Conservation (phyloP, 1,140 invertebrate species). For the Drosophila aff. region DNA sequence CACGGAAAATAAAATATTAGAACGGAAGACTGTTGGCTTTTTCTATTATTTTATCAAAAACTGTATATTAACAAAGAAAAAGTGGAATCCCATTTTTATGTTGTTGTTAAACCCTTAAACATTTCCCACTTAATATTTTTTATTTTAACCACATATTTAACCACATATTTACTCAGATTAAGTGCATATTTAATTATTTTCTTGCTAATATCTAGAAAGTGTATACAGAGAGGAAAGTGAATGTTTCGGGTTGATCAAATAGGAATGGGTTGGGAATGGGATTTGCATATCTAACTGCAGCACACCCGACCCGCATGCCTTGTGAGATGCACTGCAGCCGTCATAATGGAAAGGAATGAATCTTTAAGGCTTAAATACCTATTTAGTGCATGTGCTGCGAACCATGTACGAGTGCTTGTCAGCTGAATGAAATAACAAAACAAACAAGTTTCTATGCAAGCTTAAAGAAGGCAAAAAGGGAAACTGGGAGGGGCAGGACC, state of each 20-base stretch:
- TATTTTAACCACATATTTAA: no score
- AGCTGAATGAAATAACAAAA: conserved; percentile 15
- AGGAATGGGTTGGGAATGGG: conserved; percentile 4
- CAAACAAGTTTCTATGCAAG: conserved; percentile 48
- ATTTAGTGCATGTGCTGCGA: conserved; percentile 33
- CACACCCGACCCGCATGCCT: not conserved
- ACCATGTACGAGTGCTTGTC: conserved; percentile 16
- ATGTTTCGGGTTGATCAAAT: conserved; percentile 11
- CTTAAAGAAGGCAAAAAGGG: not conserved
- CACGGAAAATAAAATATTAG: no score
- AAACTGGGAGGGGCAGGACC: not conserved
- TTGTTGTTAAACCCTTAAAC: not conserved
- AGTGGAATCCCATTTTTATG: not conserved
- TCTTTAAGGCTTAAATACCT: conserved; percentile 64
- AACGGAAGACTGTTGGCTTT: no score
- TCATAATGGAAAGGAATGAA: conserved; percentile 64
- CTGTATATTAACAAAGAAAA: no score
- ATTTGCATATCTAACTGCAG: not conserved
- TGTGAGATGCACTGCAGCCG: not conserved
- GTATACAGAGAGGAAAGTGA: not conserved
- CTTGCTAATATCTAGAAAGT: not conserved
- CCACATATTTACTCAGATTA: not conserved
- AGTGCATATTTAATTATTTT: not conserved
- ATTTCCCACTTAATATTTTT: not conserved
- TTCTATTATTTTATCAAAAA: no score